Evolutionary conservation across 2,888 invertebrate genomes (phyloP).

Genomic region (Chromoteleia sp.): DNA sequence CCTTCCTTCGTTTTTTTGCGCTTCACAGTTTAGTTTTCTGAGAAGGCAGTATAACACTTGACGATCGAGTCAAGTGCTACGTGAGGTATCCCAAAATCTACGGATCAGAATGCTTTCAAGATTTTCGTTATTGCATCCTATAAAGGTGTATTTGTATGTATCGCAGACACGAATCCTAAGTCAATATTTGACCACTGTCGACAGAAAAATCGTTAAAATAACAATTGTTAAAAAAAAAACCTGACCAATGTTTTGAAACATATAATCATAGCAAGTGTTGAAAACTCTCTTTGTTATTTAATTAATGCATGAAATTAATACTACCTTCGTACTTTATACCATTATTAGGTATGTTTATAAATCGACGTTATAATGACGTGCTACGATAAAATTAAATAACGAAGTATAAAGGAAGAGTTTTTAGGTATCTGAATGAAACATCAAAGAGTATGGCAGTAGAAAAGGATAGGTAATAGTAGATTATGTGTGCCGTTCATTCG

Average conservation of each 20-base stretch:
- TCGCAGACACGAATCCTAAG: constrained; percentile 61
- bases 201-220: constrained; percentile 59
- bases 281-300: constrained; percentile 25
- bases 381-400: too few relatives aligned
- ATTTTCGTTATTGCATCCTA: constrained; percentile 52
- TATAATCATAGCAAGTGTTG: constrained; percentile 14
- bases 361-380: neutral
- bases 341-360: neutral
- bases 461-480: too few relatives aligned
- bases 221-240: constrained; percentile 34
- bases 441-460: too few relatives aligned
- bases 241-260: neutral
- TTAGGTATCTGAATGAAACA: constrained; percentile 19
- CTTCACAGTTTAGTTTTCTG: constrained; percentile 34
- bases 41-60: constrained; percentile 46
- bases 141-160: constrained; percentile 46
- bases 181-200: constrained; percentile 64
- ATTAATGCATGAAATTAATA: constrained; percentile 34
- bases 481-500: too few relatives aligned
- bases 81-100: constrained; percentile 41
- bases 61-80: constrained; percentile 53
- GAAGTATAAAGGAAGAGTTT: neutral
- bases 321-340: neutral
- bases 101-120: constrained; percentile 56
- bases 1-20: constrained; percentile 1